Evolutionary conservation across 2,888 invertebrate species (phyloP).

Genomic region (Muscina levida): DNA sequence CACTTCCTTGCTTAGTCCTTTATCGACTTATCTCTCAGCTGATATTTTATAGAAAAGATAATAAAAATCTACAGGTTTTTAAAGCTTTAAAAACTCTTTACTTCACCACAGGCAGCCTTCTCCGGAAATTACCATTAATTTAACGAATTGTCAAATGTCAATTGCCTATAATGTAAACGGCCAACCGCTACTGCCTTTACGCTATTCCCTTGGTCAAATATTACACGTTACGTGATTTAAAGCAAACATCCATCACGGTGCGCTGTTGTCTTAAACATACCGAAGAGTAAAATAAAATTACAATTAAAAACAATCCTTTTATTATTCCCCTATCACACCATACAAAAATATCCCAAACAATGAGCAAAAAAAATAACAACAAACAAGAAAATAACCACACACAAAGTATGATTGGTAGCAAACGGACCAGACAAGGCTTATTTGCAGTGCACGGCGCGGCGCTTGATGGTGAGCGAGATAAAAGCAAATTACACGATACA

Average conservation of each 20-base stretch:
- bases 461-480: conserved; percentile 14
- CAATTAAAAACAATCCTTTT: conserved; percentile 64
- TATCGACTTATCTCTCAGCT: too few species aligned
- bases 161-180: too few species aligned
- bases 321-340: conserved; percentile 62
- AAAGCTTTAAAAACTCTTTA: too few species aligned
- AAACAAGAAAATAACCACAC: conserved; percentile 43
- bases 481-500: conserved; percentile 16
- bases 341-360: conserved; percentile 6
- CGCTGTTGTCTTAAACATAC: conserved; percentile 45
- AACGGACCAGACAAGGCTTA: conserved; percentile 35
- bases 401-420: conserved; percentile 51
- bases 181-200: too few species aligned
- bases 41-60: too few species aligned
- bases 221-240: background rate
- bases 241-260: background rate
- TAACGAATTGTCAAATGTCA: too few species aligned
- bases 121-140: too few species aligned
- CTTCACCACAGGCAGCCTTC: too few species aligned
- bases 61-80: too few species aligned
- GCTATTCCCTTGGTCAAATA: too few species aligned
- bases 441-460: conserved; percentile 29
- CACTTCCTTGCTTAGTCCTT: too few species aligned
- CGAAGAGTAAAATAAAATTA: conserved; percentile 66
- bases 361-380: background rate